phyloP scores from a whole-genome alignment of 2,113 vertebrate genomes.

The Corythaixoides concolor region DNA sequence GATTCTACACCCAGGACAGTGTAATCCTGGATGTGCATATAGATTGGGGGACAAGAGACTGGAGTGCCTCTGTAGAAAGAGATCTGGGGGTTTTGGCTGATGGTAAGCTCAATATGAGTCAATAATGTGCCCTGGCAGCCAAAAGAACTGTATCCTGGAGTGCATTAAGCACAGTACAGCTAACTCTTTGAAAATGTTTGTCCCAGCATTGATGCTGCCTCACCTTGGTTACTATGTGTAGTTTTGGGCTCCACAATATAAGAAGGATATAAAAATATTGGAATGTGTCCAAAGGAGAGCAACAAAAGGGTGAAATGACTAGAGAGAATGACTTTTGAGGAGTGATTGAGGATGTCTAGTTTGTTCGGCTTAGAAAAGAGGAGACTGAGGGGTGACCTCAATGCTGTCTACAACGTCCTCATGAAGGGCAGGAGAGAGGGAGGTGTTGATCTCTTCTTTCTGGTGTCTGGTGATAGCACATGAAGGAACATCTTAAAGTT shows the following conservation, averaged over 20 bases:
- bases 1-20: background rate
- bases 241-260: background rate
- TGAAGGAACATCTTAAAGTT: background rate
- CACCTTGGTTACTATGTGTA: background rate
- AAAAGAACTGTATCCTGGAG: background rate
- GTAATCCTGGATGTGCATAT: accelerated
- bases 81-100: background rate
- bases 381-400: background rate
- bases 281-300: background rate
- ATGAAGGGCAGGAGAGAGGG: background rate
- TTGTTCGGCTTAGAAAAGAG: background rate
- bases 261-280: background rate
- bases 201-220: background rate
- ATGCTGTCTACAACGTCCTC: background rate
- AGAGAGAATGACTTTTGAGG: background rate
- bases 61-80: background rate
- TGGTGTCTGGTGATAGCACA: accelerated
- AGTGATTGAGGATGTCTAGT: background rate
- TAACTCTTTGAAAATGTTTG: background rate
- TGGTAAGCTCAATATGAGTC: background rate
- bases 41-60: background rate
- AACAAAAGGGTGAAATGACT: background rate
- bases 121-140: background rate
- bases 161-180: background rate
- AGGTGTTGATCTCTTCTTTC: background rate